A percentile compares a stretch with the other conserved stretches of the same genome.
These are phyloP conservation scores for Poeciliopsis turrubarensis DNA, from an alignment of 2,113 vertebrate genomes.

Conservation along the genomic window DNA sequence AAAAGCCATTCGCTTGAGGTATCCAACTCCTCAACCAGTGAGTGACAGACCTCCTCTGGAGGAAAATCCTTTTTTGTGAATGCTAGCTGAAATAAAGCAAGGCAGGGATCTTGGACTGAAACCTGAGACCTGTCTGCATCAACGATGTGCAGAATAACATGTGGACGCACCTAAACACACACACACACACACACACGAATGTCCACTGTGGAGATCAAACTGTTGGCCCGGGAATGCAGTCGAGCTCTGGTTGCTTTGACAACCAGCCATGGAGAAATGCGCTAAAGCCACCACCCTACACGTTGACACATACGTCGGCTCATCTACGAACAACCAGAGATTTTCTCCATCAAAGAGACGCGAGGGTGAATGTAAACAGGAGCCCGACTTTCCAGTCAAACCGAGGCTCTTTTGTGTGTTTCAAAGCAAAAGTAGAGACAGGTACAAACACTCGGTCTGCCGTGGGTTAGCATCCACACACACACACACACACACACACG, in stretches of 20 bases:
- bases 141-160: conserved; percentile 11
- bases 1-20: conserved; percentile 18
- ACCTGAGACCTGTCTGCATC: conserved; percentile 28
- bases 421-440: conserved; percentile 9
- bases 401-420: conserved; percentile 6
- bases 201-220: conserved; percentile 37
- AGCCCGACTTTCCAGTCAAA: conserved; percentile 4
- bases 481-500: conserved; percentile 17
- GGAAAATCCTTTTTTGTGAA: conserved; percentile 19
- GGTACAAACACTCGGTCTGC: neutral
- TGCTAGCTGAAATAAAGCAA: conserved; percentile 27
- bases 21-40: conserved; percentile 23
- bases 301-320: conserved; percentile 48
- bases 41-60: conserved; percentile 28
- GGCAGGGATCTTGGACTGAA: conserved; percentile 24
- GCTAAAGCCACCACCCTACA: conserved; percentile 73
- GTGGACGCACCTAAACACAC: neutral
- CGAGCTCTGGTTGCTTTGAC: conserved; percentile 50
- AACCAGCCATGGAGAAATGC: conserved; percentile 59
- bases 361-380: neutral
- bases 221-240: conserved; percentile 54
- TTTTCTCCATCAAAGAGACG: conserved; percentile 7
- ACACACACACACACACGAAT: conserved; percentile 1
- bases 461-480: conserved; percentile 1
- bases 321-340: conserved; percentile 19